A percentile compares a stretch with the other conserved stretches of the same genome.
phyloP scores from a whole-genome alignment of 2,797 vertebrate species.

The Parauchenoglanis ngamensis region DNA sequence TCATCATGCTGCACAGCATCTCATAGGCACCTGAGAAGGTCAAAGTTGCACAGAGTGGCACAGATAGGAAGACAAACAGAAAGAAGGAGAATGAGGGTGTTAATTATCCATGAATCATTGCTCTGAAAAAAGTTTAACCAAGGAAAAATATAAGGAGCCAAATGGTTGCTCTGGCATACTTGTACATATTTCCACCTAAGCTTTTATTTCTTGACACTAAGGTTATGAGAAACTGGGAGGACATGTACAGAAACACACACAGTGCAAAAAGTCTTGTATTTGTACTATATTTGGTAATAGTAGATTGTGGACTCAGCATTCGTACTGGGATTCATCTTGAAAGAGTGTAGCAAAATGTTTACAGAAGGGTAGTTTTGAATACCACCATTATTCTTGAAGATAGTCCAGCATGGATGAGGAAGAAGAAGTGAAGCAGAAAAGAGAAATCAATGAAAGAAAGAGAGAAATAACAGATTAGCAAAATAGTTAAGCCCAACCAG shows the following conservation, averaged over 20 bases:
- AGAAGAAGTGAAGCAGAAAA: background rate
- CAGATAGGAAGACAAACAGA: background rate
- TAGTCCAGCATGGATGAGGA: background rate
- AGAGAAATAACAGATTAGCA: background rate
- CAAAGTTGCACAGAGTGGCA: background rate
- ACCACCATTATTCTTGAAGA: background rate
- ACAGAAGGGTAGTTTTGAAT: background rate
- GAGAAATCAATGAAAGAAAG: background rate
- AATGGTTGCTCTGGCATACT: background rate
- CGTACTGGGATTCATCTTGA: background rate
- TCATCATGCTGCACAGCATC: background rate
- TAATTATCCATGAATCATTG: slow-evolving; percentile 12
- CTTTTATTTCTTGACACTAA: background rate
- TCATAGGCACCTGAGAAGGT: background rate
- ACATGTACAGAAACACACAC: background rate
- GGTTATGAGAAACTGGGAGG: background rate
- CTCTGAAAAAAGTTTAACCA: background rate
- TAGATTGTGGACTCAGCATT: background rate
- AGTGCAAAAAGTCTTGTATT: background rate
- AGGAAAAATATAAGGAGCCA: slow-evolving; percentile 3
- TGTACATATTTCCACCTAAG: slow-evolving; percentile 15
- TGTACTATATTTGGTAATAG: background rate
- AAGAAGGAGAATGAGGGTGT: background rate
- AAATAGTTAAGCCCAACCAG: background rate
- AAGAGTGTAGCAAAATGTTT: background rate